Evolutionary conservation across 2,113 vertebrate species (phyloP), one percentile per base, ranked within the genome.

Genomic region (Accipiter cooperii): DNA sequence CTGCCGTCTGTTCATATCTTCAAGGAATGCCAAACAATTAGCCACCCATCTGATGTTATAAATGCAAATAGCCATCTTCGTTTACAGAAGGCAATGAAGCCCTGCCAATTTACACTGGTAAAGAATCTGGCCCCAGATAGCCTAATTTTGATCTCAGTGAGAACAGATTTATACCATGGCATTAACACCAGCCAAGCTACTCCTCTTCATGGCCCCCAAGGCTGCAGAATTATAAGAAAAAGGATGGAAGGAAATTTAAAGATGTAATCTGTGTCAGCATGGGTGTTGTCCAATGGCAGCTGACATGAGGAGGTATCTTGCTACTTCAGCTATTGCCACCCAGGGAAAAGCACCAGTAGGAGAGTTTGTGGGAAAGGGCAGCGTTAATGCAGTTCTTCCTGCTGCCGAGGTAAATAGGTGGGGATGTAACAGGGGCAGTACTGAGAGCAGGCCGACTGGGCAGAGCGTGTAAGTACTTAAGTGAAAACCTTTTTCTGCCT

Each of bases 11-110:
- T 49, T 88, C 51, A 1, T 49, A 49, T 34, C 88, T 84, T 89
- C 71, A 90, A 86, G 74, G 92, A 93, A 61, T 54, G 90, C 90
- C 96, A 95, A 96, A 88, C 95, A 92, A 92, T 96, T 93, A 91
- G 92, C 78, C 58, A 71, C 66, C 82, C 85, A 76, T 88, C 90
- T 92, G 95, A 93, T 69, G 52, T 47, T 84, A 57, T 26, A 83
- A 93, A 91, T 33, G 49, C 40, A 84, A 84, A 79, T 2, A 10
- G 73, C 74, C 57, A 25, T 55, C 65, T 87, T 73, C 9, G 0
- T 44, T 69, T 87, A 52, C 61, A 83, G 70, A 80, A 83, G 77
- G 79, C 63, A 74, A 4, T 10, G 51, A 93, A 68, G 60, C 71
- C 12, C 36, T 90, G 93, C 90, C 93, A 96, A 8, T 42, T 84